Percentiles rank a stretch among this genome's conserved stretches.
Conservation (phyloP, 2,888 invertebrate genomes). For the Drosophila demipolita region DNA sequence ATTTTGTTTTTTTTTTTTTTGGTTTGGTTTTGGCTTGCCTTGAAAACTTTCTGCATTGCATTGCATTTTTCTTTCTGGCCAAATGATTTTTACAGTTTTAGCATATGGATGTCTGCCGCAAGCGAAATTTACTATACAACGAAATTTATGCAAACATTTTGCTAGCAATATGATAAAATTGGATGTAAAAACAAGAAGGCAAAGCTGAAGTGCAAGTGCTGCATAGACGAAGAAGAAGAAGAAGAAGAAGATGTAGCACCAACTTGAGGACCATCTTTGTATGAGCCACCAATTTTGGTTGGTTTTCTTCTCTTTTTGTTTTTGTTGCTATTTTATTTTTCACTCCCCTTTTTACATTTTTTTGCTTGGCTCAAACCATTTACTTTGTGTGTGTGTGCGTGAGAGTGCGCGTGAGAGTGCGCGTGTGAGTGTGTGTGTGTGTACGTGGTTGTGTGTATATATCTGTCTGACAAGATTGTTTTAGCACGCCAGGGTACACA, state of each 20-base stretch:
- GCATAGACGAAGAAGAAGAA: slow-evolving; percentile 3
- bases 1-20: slow-evolving; percentile 6
- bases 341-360: slow-evolving; percentile 12
- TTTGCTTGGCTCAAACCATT: slow-evolving; percentile 26
- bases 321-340: not conserved
- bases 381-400: slow-evolving; percentile 34
- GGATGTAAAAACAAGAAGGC: slow-evolving; percentile 60
- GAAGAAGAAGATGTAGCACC: slow-evolving; percentile 5
- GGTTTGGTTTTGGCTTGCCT: slow-evolving; percentile 28
- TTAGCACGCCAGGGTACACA: slow-evolving; percentile 50
- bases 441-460: slow-evolving; percentile 26
- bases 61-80: slow-evolving; percentile 56
- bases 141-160: slow-evolving; percentile 74
- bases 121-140: slow-evolving; percentile 47
- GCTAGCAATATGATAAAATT: slow-evolving; percentile 73
- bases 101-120: slow-evolving; percentile 59
- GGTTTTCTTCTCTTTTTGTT: not conserved
- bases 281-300: slow-evolving; percentile 2
- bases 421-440: slow-evolving; percentile 22
- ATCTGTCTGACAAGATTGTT: slow-evolving; percentile 59
- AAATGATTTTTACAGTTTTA: slow-evolving; percentile 67
- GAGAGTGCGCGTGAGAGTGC: slow-evolving; percentile 21
- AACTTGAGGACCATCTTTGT: slow-evolving; percentile 28
- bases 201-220: not conserved
- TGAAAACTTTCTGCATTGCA: slow-evolving; percentile 62